These are phyloP conservation scores for Diadumene lineata DNA, from an alignment of 92 coral and sea anemone species.

Conservation along the genomic window DNA sequence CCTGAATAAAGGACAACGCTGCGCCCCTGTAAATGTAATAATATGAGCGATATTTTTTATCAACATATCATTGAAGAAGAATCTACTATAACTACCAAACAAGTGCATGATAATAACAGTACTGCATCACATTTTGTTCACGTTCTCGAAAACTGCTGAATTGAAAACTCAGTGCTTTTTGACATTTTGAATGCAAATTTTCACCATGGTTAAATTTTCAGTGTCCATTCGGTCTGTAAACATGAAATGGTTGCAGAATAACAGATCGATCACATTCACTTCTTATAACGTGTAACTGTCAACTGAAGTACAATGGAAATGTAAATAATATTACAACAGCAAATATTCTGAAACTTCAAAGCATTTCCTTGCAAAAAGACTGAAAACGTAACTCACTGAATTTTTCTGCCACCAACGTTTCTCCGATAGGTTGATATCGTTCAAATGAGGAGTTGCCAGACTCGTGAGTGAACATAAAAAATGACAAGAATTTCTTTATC, in stretches of 20 bases:
- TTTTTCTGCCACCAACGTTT: background rate
- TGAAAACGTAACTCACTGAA: background rate
- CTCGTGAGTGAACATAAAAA: background rate
- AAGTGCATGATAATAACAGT: no score
- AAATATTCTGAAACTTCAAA: slow-evolving; percentile 3
- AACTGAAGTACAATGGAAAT: background rate
- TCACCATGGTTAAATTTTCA: no score
- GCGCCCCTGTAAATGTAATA: no score
- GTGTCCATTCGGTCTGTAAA: background rate
- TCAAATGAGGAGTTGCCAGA: background rate
- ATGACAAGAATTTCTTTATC: slow-evolving; percentile 7
- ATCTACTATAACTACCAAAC: no score
- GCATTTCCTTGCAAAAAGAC: background rate
- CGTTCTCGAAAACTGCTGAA: no score
- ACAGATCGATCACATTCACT: background rate
- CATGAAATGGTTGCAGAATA: background rate
- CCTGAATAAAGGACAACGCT: no score
- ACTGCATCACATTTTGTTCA: no score
- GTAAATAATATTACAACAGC: background rate
- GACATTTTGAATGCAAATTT: no score
- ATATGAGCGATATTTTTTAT: no score
- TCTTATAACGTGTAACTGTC: background rate
- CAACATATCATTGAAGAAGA: no score
- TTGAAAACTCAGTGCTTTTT: no score
- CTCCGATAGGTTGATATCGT: background rate